Evolutionary conservation across 2,797 vertebrate species (phyloP).

Genomic region (Enteromius anoplus): DNA sequence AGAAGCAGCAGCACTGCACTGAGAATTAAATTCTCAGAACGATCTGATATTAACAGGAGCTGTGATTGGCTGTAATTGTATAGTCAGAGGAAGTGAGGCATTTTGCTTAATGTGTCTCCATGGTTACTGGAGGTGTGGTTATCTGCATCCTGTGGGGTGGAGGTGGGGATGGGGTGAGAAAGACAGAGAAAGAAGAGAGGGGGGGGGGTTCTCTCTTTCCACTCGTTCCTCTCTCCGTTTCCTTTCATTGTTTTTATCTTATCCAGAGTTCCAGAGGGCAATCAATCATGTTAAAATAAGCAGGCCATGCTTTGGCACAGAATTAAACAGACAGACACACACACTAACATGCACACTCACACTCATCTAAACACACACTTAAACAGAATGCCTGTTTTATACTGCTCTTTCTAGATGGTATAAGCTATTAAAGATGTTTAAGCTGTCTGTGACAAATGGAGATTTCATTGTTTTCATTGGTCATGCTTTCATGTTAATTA

Average conservation of each 20-base stretch:
- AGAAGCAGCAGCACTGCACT: not conserved
- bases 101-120: not conserved
- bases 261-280: constrained; percentile 51
- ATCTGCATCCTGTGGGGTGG: constrained; percentile 12
- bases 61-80: constrained; percentile 24
- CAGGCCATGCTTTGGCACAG: constrained; percentile 7
- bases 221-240: constrained; percentile 44
- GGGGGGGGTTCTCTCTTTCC: constrained; percentile 35
- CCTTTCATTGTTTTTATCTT: constrained; percentile 61
- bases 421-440: not conserved
- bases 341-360: not conserved
- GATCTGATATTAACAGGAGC: constrained; percentile 41
- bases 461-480: not conserved
- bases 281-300: constrained; percentile 52
- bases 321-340: constrained; percentile 39
- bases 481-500: not conserved
- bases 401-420: not conserved
- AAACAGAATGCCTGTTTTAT: not conserved
- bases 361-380: not conserved
- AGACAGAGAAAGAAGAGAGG: not conserved
- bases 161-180: not conserved
- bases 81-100: constrained; percentile 15
- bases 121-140: constrained; percentile 20
- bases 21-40: not conserved
- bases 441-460: not conserved